Percentiles rank a stretch among this genome's conserved stretches.
Evolutionary conservation across 1,140 invertebrate genomes (phyloP).

Genomic region (Telenomus remus): DNA sequence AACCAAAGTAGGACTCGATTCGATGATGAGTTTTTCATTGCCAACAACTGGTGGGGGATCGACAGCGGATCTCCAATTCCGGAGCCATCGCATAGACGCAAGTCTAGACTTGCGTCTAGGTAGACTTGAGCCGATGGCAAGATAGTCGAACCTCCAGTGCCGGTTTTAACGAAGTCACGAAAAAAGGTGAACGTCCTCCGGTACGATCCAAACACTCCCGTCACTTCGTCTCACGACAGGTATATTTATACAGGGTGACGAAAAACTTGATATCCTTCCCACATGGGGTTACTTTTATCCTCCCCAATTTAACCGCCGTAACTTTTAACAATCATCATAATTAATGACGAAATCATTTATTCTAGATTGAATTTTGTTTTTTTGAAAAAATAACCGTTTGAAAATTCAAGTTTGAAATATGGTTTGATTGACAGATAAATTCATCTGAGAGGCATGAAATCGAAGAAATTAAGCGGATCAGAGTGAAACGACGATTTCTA

Average conservation of each 20-base stretch:
- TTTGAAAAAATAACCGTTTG: too few relatives aligned
- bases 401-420: too few relatives aligned
- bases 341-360: too few relatives aligned
- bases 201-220: conserved; percentile 66
- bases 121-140: conserved; percentile 37
- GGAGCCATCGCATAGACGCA: conserved; percentile 28
- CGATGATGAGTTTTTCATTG: conserved; percentile 29
- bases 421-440: too few relatives aligned
- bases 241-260: conserved; percentile 50
- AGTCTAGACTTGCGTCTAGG: conserved; percentile 45
- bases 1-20: conserved; percentile 50
- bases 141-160: conserved; percentile 42
- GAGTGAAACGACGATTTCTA: too few relatives aligned
- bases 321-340: too few relatives aligned
- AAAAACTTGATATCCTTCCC: conserved; percentile 19
- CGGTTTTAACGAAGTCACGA: conserved; percentile 67
- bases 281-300: not conserved
- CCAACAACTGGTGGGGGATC: not conserved
- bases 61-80: conserved; percentile 17
- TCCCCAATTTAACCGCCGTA: not conserved
- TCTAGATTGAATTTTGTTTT: too few relatives aligned
- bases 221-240: conserved; percentile 58
- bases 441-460: too few relatives aligned
- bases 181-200: conserved; percentile 75
- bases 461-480: too few relatives aligned